These are phyloP conservation scores for Anolis apletophallus DNA, from an alignment of 2,797 vertebrate species.

Conservation along the genomic window DNA sequence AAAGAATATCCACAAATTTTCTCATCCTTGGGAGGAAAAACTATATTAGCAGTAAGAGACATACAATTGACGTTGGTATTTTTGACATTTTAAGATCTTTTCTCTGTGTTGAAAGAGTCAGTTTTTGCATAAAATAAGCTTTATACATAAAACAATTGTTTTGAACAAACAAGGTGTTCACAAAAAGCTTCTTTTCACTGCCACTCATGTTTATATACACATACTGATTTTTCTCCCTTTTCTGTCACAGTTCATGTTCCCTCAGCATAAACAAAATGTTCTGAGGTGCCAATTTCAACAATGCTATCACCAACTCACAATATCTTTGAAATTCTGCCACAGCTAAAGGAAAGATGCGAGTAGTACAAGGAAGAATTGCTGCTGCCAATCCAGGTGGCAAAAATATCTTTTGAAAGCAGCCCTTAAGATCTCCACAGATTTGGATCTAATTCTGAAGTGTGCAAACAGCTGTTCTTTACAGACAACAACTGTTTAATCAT, in stretches of 20 bases:
- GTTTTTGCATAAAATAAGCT: too few relatives aligned
- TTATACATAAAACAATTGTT: too few relatives aligned
- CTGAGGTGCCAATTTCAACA: neutral
- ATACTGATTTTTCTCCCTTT: neutral
- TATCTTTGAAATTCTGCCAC: neutral
- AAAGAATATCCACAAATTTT: too few relatives aligned
- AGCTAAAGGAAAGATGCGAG: constrained; percentile 6
- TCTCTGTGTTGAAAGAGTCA: too few relatives aligned
- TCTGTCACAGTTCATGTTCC: neutral
- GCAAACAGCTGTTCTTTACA: neutral
- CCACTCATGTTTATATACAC: neutral
- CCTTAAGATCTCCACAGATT: neutral
- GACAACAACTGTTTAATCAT: neutral
- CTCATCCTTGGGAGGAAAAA: too few relatives aligned
- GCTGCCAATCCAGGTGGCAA: neutral
- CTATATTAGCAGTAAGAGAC: too few relatives aligned
- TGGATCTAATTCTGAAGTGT: neutral
- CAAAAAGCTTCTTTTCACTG: neutral
- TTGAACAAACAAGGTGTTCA: too few relatives aligned
- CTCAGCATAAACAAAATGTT: neutral
- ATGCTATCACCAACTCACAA: neutral
- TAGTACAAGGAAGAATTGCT: neutral
- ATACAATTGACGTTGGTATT: too few relatives aligned
- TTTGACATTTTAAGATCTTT: too few relatives aligned
- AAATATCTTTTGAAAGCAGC: neutral